A percentile compares a stretch with the other conserved stretches of the same genome.
Evolutionary conservation across 2,797 vertebrate species (phyloP).

Genomic region (Helostoma temminkii): DNA sequence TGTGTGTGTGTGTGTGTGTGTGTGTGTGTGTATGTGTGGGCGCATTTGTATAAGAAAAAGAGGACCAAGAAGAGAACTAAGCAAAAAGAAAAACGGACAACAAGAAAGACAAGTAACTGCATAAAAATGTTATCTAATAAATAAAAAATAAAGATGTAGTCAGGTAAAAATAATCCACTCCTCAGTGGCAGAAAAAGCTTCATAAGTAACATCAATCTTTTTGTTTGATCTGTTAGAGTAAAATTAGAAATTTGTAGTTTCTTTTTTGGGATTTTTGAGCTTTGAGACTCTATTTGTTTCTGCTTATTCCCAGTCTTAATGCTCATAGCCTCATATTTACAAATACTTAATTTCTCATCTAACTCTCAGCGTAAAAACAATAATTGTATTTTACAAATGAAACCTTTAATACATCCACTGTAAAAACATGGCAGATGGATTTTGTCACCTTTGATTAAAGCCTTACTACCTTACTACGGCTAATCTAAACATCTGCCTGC

Average conservation of each 20-base stretch:
- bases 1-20: slow-evolving; percentile 43
- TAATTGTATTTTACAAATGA: too few relatives aligned
- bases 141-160: slow-evolving; percentile 2
- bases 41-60: neutral
- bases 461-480: too few relatives aligned
- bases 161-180: neutral
- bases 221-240: too few relatives aligned
- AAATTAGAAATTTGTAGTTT: too few relatives aligned
- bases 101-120: neutral
- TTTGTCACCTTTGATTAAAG: too few relatives aligned
- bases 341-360: too few relatives aligned
- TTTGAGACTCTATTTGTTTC: neutral
- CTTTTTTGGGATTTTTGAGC: too few relatives aligned
- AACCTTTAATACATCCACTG: too few relatives aligned
- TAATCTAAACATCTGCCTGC: neutral
- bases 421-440: neutral
- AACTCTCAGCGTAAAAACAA: too few relatives aligned
- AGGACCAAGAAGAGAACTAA: slow-evolving; percentile 23
- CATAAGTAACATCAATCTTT: too few relatives aligned
- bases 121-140: neutral
- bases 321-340: neutral
- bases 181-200: neutral
- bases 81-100: slow-evolving; percentile 9
- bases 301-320: neutral
- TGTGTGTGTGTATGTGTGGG: too few relatives aligned